Percentiles rank a stretch among this genome's conserved stretches.
Evolutionary conservation across 1,140 invertebrate species (phyloP).

Genomic region (Formica selysi): DNA sequence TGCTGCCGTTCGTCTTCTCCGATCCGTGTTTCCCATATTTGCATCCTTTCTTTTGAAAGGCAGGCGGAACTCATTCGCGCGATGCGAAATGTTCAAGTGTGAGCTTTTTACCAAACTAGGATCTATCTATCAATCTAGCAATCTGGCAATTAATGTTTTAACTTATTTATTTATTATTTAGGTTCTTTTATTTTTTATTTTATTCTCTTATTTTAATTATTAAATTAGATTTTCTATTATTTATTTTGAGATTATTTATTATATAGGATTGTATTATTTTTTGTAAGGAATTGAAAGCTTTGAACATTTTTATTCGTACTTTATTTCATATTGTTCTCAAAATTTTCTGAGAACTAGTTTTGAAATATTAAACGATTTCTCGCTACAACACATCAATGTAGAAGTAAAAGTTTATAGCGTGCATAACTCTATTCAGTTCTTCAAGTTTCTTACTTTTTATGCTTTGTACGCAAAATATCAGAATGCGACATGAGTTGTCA

Average conservation of each 20-base stretch:
- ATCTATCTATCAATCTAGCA: no score
- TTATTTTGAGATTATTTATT: neutral
- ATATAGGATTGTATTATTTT: neutral
- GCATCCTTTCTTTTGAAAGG: neutral
- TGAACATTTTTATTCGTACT: neutral
- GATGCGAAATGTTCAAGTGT: neutral
- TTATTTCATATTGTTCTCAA: neutral
- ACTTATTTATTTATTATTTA: conserved; percentile 3
- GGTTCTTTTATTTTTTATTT: conserved; percentile 4
- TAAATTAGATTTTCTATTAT: neutral
- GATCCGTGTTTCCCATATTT: neutral
- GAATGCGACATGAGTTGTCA: conserved; percentile 26
- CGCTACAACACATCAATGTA: neutral
- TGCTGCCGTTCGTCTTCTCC: conserved; percentile 32
- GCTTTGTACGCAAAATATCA: conserved; percentile 8
- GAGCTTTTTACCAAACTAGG: neutral
- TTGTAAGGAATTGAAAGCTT: neutral
- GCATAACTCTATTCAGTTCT: neutral
- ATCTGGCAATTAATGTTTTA: neutral
- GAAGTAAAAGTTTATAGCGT: neutral
- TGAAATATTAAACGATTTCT: neutral
- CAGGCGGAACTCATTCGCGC: neutral
- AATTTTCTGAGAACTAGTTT: neutral
- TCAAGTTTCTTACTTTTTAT: neutral
- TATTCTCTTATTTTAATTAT: neutral